A percentile compares a stretch with the other conserved stretches of the same genome.
Conservation (phyloP, 2,113 vertebrate species). For the Casuarius casuarius region DNA sequence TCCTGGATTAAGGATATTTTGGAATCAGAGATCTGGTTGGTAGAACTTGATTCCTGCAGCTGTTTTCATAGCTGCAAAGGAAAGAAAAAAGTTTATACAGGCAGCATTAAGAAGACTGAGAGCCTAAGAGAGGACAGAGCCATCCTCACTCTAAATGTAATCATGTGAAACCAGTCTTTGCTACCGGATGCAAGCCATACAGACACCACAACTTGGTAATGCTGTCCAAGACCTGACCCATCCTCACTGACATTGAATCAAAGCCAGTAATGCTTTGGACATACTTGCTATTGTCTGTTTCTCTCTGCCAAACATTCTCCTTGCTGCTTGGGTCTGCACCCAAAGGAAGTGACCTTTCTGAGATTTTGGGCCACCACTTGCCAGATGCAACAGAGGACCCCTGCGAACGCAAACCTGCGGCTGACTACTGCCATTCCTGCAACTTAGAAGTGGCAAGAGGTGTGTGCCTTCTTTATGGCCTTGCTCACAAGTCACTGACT, state of each 20-base stretch:
- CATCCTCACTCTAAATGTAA: not conserved
- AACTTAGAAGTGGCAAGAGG: not conserved
- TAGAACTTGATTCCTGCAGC: not conserved
- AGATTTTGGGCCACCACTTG: not conserved
- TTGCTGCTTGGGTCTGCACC: not conserved
- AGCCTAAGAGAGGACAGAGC: not conserved
- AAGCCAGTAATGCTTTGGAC: not conserved
- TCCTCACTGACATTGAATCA: not conserved
- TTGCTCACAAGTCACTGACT: not conserved
- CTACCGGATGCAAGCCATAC: not conserved
- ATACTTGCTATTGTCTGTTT: not conserved
- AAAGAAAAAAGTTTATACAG: not conserved
- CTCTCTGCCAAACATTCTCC: not conserved
- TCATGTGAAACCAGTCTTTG: not conserved
- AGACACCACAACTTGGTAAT: not conserved
- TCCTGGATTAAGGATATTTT: not conserved
- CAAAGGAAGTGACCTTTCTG: not conserved
- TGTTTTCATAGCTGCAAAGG: slow-evolving; percentile 4
- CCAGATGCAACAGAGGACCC: not conserved
- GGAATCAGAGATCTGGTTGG: not conserved
- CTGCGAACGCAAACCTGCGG: not conserved
- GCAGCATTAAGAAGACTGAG: not conserved
- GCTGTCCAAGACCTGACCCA: not conserved
- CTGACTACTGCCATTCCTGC: not conserved
- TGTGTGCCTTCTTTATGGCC: not conserved